Percentiles rank a stretch among this genome's conserved stretches.
phyloP scores from a whole-genome alignment of 2,888 invertebrate species.

The Lordiphosa andalusiaca region DNA sequence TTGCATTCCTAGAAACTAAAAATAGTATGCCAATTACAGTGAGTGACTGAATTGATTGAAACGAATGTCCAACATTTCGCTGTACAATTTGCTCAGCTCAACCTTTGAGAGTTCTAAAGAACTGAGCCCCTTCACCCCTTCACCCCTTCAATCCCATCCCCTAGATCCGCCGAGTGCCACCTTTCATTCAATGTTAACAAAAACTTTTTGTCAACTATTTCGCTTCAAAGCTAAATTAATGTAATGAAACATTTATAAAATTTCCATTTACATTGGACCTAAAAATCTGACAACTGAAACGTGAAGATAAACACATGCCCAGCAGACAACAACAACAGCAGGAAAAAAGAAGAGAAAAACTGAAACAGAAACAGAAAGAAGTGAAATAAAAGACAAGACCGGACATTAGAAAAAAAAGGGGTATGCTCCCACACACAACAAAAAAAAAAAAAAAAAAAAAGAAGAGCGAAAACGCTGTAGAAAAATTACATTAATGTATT shows the following conservation, averaged over 20 bases:
- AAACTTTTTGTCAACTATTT: constrained; percentile 32
- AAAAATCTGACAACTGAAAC: constrained; percentile 47
- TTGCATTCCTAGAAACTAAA: too few relatives aligned
- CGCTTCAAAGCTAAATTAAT: constrained; percentile 57
- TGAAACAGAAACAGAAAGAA: constrained; percentile 1
- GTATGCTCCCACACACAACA: constrained; percentile 23
- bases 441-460: constrained; percentile 9
- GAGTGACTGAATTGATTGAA: too few relatives aligned
- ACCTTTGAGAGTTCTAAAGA: background rate
- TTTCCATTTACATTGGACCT: constrained; percentile 32
- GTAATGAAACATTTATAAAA: constrained; percentile 61
- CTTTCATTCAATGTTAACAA: background rate
- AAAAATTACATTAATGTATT: constrained; percentile 63
- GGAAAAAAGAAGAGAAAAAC: constrained; percentile 12
- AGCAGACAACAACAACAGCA: constrained; percentile 18
- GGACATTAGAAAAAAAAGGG: constrained; percentile 42
- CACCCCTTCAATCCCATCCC: background rate
- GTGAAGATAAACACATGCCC: constrained; percentile 52
- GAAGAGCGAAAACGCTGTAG: constrained; percentile 21
- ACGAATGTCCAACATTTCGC: too few relatives aligned
- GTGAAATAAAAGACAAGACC: constrained; percentile 15
- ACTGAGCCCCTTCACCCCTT: background rate
- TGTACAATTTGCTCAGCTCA: background rate
- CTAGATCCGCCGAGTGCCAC: background rate
- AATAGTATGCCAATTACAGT: too few relatives aligned